Evolutionary conservation across 2,113 vertebrate genomes (phyloP).

Genomic region (Megaleporinus macrocephalus): DNA sequence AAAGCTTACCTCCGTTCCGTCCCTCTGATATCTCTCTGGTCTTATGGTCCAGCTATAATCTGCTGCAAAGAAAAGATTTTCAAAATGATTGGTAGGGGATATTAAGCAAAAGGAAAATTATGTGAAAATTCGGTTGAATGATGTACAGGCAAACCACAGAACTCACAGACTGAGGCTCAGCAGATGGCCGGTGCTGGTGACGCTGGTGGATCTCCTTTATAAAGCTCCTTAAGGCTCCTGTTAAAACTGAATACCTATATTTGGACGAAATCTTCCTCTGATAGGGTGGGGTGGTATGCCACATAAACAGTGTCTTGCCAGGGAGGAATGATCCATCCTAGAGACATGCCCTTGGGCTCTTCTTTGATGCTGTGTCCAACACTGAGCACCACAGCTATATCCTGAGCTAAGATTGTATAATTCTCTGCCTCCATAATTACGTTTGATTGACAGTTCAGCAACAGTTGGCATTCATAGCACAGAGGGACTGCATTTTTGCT

Average conservation of each 20-base stretch:
- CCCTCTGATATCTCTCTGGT: too few relatives aligned
- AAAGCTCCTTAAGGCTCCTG: slow-evolving; percentile 41
- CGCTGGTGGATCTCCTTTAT: slow-evolving; percentile 55
- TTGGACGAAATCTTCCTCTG: slow-evolving; percentile 60
- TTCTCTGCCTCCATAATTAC: background rate
- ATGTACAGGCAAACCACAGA: background rate
- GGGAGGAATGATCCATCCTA: background rate
- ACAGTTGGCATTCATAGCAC: too few relatives aligned
- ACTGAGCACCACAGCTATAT: background rate
- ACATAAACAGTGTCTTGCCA: slow-evolving; percentile 41
- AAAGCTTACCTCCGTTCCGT: too few relatives aligned
- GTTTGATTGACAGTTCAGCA: too few relatives aligned
- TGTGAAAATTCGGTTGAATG: background rate
- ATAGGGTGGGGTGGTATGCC: slow-evolving; percentile 56
- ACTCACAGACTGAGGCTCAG: background rate
- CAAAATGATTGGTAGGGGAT: too few relatives aligned
- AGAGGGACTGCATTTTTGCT: too few relatives aligned
- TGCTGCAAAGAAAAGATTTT: too few relatives aligned
- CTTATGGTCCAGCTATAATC: too few relatives aligned
- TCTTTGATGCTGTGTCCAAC: background rate
- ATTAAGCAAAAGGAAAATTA: background rate
- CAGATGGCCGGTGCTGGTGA: background rate
- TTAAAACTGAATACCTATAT: slow-evolving; percentile 61
- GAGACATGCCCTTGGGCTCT: background rate
- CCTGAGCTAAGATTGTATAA: background rate